Conservation (phyloP, 1,140 invertebrate species). For the Sinonovacula constricta region DNA sequence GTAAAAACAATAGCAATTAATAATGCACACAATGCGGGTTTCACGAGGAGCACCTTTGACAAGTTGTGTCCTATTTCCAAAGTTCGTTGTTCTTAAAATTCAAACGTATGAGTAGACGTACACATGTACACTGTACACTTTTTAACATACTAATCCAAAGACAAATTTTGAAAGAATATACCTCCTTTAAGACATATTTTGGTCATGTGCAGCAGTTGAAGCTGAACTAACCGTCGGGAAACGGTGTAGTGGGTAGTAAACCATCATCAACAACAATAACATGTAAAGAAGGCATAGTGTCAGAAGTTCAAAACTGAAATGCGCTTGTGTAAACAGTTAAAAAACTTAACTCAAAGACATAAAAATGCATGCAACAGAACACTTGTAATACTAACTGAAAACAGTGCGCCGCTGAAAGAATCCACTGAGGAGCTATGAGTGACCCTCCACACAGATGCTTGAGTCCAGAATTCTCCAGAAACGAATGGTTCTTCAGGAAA, state of each 20-base stretch:
- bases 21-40: neutral
- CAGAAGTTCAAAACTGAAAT: neutral
- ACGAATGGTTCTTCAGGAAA: conserved; percentile 42
- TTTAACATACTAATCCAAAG: too few relatives aligned
- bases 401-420: conserved; percentile 79
- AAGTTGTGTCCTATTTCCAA: too few relatives aligned
- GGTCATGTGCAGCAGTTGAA: too few relatives aligned
- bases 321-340: neutral
- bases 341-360: neutral
- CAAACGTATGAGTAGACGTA: neutral
- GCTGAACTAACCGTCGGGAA: too few relatives aligned
- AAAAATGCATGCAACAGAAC: too few relatives aligned
- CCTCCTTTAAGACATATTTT: too few relatives aligned
- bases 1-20: neutral
- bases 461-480: conserved; percentile 52
- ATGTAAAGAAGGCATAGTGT: neutral
- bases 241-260: neutral
- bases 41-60: neutral
- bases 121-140: neutral
- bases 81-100: neutral
- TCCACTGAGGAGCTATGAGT: conserved; percentile 76
- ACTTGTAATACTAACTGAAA: conserved; percentile 62
- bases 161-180: too few relatives aligned
- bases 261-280: neutral
- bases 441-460: conserved; percentile 77